Evolutionary conservation across 2,113 vertebrate species (phyloP).

Genomic region (Panthera tigris): DNA sequence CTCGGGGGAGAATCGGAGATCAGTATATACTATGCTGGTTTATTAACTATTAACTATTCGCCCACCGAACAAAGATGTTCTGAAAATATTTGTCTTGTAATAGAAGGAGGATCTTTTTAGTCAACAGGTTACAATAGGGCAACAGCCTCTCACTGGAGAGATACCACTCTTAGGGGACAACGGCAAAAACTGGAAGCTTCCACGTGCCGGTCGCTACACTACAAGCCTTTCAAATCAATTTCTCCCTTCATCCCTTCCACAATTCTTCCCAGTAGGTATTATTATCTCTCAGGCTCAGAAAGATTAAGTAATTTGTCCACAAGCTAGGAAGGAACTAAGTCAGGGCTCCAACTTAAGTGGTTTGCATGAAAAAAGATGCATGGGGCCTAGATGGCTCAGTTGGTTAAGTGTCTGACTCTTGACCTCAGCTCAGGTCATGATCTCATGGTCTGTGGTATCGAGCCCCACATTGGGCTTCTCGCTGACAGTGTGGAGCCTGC

Average conservation of each 20-base stretch:
- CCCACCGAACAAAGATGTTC: not conserved
- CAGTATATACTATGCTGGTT: not conserved
- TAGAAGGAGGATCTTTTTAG: not conserved
- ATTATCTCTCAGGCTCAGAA: not conserved
- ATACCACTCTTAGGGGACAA: not conserved
- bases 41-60: conserved; percentile 23
- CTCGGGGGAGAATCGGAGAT: not conserved
- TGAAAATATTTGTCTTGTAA: not conserved
- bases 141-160: not conserved
- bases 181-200: not conserved
- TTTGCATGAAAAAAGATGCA: not conserved
- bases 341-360: not conserved
- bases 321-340: not conserved
- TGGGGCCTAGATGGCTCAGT: no score
- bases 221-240: not conserved
- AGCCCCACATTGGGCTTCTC: no score
- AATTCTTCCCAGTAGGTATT: not conserved
- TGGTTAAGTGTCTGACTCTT: no score
- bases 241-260: not conserved
- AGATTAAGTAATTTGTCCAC: not conserved
- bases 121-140: not conserved
- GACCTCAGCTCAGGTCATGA: no score
- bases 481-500: no score
- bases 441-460: no score
- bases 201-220: not conserved